Conservation (phyloP, 2,113 vertebrate species). For the Rhynchopsitta pachyrhyncha region DNA sequence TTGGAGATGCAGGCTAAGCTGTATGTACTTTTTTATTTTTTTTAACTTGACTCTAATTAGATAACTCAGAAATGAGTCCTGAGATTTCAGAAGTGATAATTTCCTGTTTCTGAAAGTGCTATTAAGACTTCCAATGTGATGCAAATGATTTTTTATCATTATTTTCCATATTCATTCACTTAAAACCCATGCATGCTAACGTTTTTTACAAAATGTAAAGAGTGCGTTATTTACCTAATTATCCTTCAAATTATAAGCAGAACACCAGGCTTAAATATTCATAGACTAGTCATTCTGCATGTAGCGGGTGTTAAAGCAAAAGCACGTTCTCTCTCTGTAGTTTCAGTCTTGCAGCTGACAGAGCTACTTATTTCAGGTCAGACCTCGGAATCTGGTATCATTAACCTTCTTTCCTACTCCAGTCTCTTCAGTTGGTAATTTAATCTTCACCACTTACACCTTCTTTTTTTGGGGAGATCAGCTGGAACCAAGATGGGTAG, state of each 20-base stretch:
- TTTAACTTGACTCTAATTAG: neutral
- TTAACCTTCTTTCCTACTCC: neutral
- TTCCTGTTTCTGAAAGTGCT: neutral
- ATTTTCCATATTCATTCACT: neutral
- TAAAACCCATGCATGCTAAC: neutral
- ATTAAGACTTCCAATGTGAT: neutral
- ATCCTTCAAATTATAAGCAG: neutral
- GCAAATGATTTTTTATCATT: neutral
- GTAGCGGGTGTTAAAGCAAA: constrained; percentile 30
- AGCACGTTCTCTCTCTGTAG: neutral
- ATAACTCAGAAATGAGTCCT: neutral
- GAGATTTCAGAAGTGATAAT: neutral
- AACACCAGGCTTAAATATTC: neutral
- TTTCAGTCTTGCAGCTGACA: constrained; percentile 42
- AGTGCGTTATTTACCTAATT: neutral
- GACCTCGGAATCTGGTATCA: constrained; percentile 17
- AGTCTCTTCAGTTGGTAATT: neutral
- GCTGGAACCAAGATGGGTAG: neutral
- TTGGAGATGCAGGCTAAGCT: neutral
- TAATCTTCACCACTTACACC: neutral
- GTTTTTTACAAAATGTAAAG: neutral
- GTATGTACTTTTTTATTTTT: neutral
- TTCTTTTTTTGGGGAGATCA: neutral
- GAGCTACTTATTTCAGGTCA: constrained; percentile 26
- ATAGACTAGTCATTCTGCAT: neutral